Percentiles rank a stretch among this genome's conserved stretches.
Conservation (phyloP, 2,113 vertebrate genomes). For the Suricata suricatta region DNA sequence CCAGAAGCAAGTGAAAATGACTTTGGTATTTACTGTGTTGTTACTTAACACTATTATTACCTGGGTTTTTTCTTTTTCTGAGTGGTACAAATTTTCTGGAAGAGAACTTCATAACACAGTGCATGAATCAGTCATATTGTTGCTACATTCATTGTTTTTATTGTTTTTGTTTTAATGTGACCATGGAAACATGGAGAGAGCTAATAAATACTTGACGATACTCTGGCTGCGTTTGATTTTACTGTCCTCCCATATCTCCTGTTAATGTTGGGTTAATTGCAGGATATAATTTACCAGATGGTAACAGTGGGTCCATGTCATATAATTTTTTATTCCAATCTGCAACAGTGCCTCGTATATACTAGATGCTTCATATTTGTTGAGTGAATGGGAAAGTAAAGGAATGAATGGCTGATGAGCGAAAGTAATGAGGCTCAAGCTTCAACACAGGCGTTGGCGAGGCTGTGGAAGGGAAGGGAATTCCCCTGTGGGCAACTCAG, state of each 20-base stretch:
- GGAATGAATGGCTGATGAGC: neutral
- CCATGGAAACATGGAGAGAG: neutral
- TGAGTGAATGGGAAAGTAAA: neutral
- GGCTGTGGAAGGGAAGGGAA: neutral
- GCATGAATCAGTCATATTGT: neutral
- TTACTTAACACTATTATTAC: neutral
- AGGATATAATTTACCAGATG: slow-evolving; percentile 19
- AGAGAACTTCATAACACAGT: neutral
- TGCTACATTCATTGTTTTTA: neutral
- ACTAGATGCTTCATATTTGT: neutral
- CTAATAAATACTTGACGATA: neutral
- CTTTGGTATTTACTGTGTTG: neutral
- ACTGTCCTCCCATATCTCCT: neutral
- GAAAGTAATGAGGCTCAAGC: neutral
- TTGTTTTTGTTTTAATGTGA: slow-evolving; percentile 15
- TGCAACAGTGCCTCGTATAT: neutral
- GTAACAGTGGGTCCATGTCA: neutral
- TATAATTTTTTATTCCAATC: slow-evolving; percentile 8
- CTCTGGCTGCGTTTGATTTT: slow-evolving; percentile 19
- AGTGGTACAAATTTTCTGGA: neutral
- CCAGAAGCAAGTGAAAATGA: neutral
- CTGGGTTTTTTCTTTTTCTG: neutral
- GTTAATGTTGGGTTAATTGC: slow-evolving; percentile 14
- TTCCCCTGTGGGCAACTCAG: neutral
- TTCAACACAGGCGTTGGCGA: neutral